phyloP scores from a whole-genome alignment of 2,113 vertebrate genomes.

The Semnornis frantzii region DNA sequence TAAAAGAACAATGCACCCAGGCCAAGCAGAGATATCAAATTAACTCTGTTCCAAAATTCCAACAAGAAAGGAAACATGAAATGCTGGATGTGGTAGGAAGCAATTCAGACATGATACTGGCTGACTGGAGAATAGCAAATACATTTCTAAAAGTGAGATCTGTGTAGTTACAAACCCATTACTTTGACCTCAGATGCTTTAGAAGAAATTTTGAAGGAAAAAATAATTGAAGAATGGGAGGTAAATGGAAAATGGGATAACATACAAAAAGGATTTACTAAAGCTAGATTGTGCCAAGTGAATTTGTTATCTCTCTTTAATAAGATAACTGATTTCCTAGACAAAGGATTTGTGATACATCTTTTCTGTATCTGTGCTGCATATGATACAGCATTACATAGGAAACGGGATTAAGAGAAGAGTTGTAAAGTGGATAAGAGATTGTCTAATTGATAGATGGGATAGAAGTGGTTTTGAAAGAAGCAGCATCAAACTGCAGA shows the following conservation, averaged over 20 bases:
- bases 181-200: slow-evolving; percentile 35
- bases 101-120: background rate
- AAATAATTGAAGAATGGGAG: slow-evolving; percentile 43
- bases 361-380: slow-evolving; percentile 16
- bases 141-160: slow-evolving; percentile 21
- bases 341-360: slow-evolving; percentile 54
- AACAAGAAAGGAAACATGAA: slow-evolving; percentile 20
- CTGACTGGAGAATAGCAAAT: slow-evolving; percentile 19
- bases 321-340: slow-evolving; percentile 63
- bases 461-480: slow-evolving; percentile 25
- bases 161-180: slow-evolving; percentile 24
- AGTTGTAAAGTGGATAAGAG: slow-evolving; percentile 51
- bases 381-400: slow-evolving; percentile 33
- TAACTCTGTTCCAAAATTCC: background rate
- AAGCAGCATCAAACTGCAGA: background rate
- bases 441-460: slow-evolving; percentile 27
- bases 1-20: background rate
- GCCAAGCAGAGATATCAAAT: background rate
- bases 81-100: slow-evolving; percentile 9
- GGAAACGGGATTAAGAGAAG: slow-evolving; percentile 48
- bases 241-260: slow-evolving; percentile 57
- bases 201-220: slow-evolving; percentile 43
- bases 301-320: slow-evolving; percentile 50
- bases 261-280: slow-evolving; percentile 56
- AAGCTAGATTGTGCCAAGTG: slow-evolving; percentile 30